These are phyloP conservation scores for Pseudococcus longispinus DNA, from an alignment of 2,888 invertebrate genomes.

Conservation along the genomic window DNA sequence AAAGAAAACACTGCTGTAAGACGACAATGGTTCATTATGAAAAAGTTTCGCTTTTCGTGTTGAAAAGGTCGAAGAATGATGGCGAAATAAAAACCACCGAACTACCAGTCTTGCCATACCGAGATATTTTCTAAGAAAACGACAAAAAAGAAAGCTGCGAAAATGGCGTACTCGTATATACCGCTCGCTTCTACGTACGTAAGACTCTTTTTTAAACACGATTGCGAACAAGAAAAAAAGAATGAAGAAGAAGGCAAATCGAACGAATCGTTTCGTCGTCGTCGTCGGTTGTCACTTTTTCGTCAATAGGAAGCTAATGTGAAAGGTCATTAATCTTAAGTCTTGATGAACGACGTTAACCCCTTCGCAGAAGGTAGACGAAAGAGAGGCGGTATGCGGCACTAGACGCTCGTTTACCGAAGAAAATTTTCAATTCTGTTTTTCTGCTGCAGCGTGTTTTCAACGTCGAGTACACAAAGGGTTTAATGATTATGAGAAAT, in stretches of 20 bases:
- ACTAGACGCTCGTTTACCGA: background rate
- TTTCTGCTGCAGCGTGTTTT: conserved; percentile 11
- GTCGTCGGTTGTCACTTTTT: conserved; percentile 50
- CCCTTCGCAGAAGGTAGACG: background rate
- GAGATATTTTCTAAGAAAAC: conserved; percentile 15
- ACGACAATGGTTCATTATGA: conserved; percentile 48
- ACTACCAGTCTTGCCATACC: background rate
- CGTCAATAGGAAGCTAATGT: conserved; percentile 56
- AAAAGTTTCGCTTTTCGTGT: conserved; percentile 41
- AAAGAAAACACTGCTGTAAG: conserved; percentile 3
- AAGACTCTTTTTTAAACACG: background rate
- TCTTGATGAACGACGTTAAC: conserved; percentile 55
- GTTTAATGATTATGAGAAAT: no score
- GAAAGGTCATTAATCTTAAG: conserved; percentile 56
- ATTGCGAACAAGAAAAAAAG: background rate
- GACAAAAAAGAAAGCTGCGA: background rate
- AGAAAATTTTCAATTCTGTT: conserved; percentile 36
- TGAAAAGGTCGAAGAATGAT: conserved; percentile 29
- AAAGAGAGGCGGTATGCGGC: background rate
- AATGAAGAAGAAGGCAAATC: conserved; percentile 39
- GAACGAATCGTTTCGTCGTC: conserved; percentile 32
- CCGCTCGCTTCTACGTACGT: no score
- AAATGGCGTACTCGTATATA: background rate
- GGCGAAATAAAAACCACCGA: conserved; percentile 24
- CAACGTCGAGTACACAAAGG: conserved; percentile 1